Evolutionary conservation across 2,797 vertebrate genomes (phyloP).

Genomic region (Platalea minor): DNA sequence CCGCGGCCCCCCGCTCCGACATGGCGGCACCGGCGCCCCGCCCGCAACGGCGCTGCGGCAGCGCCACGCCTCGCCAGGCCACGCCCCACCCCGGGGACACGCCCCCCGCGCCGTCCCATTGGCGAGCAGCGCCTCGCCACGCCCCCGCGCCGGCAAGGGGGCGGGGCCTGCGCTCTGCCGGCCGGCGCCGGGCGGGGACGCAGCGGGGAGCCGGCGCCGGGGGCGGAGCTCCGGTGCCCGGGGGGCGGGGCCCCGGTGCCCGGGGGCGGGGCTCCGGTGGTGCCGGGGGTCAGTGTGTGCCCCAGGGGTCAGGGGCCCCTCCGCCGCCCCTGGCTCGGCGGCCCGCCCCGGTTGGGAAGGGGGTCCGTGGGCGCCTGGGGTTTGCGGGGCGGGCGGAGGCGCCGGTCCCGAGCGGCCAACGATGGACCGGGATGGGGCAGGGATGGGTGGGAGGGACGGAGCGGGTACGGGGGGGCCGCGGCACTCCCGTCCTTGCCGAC

Average conservation of each 20-base stretch:
- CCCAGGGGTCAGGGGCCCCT: neutral
- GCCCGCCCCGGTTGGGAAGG: neutral
- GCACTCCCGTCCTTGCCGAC: no score
- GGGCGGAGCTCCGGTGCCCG: no score
- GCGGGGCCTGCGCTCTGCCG: neutral
- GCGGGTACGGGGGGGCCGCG: no score
- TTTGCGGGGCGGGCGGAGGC: no score
- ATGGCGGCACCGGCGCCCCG: conserved; percentile 1
- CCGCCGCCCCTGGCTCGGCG: no score
- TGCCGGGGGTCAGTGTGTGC: neutral
- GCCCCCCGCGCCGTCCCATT: neutral
- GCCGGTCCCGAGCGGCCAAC: neutral
- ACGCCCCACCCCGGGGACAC: neutral
- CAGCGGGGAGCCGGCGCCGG: neutral
- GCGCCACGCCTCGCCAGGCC: neutral
- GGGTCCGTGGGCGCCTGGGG: neutral
- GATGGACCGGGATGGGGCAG: neutral
- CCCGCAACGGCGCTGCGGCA: neutral
- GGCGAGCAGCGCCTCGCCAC: neutral
- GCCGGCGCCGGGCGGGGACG: neutral
- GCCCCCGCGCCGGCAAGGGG: neutral
- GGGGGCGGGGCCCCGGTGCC: no score
- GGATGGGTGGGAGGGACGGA: no score
- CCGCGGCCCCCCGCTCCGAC: neutral
- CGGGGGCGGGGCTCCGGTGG: no score